Percentiles rank a stretch among this genome's conserved stretches.
Conservation (phyloP, 2,888 invertebrate genomes). For the Orthosia gracilis region DNA sequence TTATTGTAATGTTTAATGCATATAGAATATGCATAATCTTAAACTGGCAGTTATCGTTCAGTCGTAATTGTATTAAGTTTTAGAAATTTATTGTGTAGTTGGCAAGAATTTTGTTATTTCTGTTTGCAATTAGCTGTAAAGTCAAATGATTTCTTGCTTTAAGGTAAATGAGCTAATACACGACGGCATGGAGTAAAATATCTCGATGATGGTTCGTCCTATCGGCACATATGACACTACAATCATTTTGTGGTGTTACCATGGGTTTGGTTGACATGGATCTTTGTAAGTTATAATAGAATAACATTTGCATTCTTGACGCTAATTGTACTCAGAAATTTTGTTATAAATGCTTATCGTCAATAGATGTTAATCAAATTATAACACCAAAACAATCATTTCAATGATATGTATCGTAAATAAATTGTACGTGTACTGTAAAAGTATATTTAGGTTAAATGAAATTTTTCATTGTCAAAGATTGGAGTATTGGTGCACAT, state of each 20-base stretch:
- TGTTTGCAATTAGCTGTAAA: slow-evolving; percentile 53
- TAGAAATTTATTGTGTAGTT: slow-evolving; percentile 60
- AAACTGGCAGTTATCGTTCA: slow-evolving; percentile 46
- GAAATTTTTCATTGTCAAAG: slow-evolving; percentile 21
- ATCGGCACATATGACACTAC: background rate
- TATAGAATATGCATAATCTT: slow-evolving; percentile 60
- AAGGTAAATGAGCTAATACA: background rate
- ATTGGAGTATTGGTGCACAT: slow-evolving; percentile 15
- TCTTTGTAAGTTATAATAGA: background rate
- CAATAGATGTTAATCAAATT: slow-evolving; percentile 17
- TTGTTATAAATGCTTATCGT: slow-evolving; percentile 23
- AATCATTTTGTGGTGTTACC: background rate
- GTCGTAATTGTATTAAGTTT: slow-evolving; percentile 62
- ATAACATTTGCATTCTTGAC: slow-evolving; percentile 8
- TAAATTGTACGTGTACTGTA: background rate
- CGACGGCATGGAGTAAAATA: background rate
- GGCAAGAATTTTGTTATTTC: slow-evolving; percentile 54
- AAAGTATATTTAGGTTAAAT: slow-evolving; percentile 17
- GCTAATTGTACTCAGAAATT: slow-evolving; percentile 52
- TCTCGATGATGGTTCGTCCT: too few species aligned
- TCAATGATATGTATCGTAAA: slow-evolving; percentile 11
- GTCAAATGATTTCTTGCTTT: slow-evolving; percentile 3
- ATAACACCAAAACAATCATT: slow-evolving; percentile 16
- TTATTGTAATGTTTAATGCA: slow-evolving; percentile 63
- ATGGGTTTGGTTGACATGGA: background rate